Evolutionary conservation across 2,797 vertebrate species (phyloP), one percentile per base, ranked within the genome.

Genomic region (Brachymystax lenok): DNA sequence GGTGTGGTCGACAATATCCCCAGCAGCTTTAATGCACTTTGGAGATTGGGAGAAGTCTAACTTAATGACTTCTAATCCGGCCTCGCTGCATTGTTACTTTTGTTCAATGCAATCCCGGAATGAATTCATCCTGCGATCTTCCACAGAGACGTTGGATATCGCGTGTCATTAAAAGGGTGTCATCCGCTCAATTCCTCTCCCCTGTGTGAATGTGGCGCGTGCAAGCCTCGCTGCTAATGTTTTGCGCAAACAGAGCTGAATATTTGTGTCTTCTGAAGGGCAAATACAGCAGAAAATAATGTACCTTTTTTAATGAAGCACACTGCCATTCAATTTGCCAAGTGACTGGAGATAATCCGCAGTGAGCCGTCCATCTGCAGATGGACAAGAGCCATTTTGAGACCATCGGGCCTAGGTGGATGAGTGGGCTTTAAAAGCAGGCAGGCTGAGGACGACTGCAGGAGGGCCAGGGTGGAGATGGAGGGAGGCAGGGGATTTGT

Each of bases 181-280:
- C 13, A 19, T 46, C 28, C 56, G 1, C 14, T 40, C 50, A 10
- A 2, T 71, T 46, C 68, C 5, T n/a, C 66, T 16, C n/a, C 35
- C 24, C 24, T 35, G 71, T 27, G 59, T 5, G 40, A 17, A 59
- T 27, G 21, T 19, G 28, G 10, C 7, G 19, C 7, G 8, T 16
- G 56, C 56, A 50, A 12, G 63, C 21, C 52, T 61, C 24, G 19
- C 5, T 75, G 74, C 74, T 79, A 59, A 76, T 76, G 74, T 72
- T 72, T 73, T 72, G 68, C 64, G 46, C 69, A 40, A 69, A 77
- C 59, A 63, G 51, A 56, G 51, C 67, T 33, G 72, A 69, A 79
- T 74, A 74, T 74, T 82, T 75, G 54, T 71, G 69, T 71, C 74
- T 71, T 74, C 79, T 71, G 67, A 83, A 78, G 79, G 76, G 67